Evolutionary conservation across 2,888 invertebrate genomes (phyloP), one percentile per base, ranked within the genome.

Genomic region (Andrena camellia): DNA sequence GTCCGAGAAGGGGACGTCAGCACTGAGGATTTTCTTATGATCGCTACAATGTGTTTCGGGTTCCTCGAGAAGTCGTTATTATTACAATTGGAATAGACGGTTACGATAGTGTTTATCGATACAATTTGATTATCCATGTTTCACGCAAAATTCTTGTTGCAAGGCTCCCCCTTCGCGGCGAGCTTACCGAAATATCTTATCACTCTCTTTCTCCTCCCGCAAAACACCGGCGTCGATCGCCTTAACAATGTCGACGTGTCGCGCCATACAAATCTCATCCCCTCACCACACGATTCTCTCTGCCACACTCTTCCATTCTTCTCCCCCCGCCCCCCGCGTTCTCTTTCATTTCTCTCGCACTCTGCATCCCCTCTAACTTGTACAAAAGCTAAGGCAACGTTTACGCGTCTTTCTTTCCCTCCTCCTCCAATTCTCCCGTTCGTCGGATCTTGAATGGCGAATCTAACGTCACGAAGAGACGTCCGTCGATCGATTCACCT

Each of bases 381-480:
- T 92, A 92, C 90, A 92, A 92, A 92, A 91, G 90, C 92, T 92
- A 92, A 92, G 92, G 92, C 92, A 92, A 92, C 89, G 81, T 89
- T 90, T 91, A 88, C 82, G 29, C 78, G 71, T 52, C 75, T 66
- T 59, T 72, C 68, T 29, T 60, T 20, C 48, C 60, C 31, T 4
- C 42, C 59, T 54, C 42, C 50, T 26, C n/a, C 20, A 74, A 20
- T 63, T 31, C 23, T 42, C 59, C 20, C 8, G 13, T 29, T 52
- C 69, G 20, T 6, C n/a, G 31, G 35, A 17, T 20, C 42, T 42
- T n/a, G 29, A 17, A 76, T 64, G 42, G 29, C 20, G 2, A 48
- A 62, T 17, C 20, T 42, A 33, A 63, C 23, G 64, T 13, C 6
- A 29, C 29, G 42, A 66, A 48, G 29, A n/a, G 17, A 6, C 48